Evolutionary conservation across 2,113 vertebrate species (phyloP).

Genomic region (Spilogale gracilis): DNA sequence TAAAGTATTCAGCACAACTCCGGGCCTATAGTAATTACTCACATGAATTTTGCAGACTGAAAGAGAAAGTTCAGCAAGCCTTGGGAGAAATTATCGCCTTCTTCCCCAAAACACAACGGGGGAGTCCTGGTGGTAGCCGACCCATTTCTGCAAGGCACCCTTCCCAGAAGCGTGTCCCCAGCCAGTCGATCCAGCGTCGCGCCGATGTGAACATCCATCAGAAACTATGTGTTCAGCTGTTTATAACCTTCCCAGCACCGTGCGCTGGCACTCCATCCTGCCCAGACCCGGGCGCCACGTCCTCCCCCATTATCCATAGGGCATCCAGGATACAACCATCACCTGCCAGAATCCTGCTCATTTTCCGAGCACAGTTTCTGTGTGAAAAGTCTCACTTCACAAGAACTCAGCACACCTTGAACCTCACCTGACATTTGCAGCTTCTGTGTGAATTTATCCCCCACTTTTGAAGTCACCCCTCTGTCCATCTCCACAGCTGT

Average conservation of each 20-base stretch:
- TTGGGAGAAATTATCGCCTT: too few relatives aligned
- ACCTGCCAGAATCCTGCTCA: not conserved
- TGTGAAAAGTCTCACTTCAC: constrained; percentile 20
- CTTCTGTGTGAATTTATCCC: not conserved
- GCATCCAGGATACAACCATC: not conserved
- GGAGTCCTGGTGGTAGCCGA: too few relatives aligned
- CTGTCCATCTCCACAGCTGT: not conserved
- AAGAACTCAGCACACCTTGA: not conserved
- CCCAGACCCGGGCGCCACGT: not conserved
- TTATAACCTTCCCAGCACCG: not conserved
- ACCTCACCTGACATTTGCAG: not conserved
- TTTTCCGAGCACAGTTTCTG: not conserved
- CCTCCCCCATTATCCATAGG: not conserved
- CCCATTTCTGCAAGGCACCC: not conserved
- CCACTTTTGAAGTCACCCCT: not conserved
- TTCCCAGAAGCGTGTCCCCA: not conserved
- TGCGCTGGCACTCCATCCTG: not conserved
- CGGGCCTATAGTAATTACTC: not conserved
- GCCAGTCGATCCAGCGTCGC: not conserved
- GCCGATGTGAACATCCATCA: not conserved
- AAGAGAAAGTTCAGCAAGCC: not conserved
- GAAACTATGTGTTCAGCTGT: not conserved
- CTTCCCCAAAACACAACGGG: not conserved
- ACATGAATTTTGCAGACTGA: not conserved
- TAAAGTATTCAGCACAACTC: not conserved